Evolutionary conservation across 2,113 vertebrate genomes (phyloP), one percentile per base, ranked within the genome.

Genomic region (Xenopus tropicalis): DNA sequence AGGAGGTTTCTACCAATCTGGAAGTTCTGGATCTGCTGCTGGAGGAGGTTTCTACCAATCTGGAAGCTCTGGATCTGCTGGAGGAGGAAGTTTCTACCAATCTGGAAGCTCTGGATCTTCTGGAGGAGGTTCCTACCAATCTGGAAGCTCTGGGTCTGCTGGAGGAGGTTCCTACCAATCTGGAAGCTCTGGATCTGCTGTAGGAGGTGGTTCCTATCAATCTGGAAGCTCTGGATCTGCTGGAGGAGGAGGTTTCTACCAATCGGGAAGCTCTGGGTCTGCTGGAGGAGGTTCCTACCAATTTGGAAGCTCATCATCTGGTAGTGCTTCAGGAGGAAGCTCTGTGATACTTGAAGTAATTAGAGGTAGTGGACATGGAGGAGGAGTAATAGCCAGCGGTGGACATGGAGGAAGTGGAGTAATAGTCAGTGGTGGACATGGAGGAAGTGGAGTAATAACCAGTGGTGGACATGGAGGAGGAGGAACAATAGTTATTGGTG

Each of bases 241-340:
- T 43, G 54, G 54, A 44, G 46, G 43, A 22, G 46, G 61, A 37
- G 52, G 59, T 14, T 59, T 59, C 19, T 3, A 11, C 1, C 69
- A 61, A 1, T 21, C 44, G 23, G 10, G 43, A 44, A 44, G 59
- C 13, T 72, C 43, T 13, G 51, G 19, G 66, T 19, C 56, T 46
- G 68, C 54, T 20, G 57, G 57, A 70, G 19, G 54, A 59, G 56
- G 24, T 19, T 72, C 43, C 43, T 51, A 22, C 66, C 11, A 29
- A 23, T 54, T 54, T 20, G 57, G 54, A 59, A 44, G 24, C 12
- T 72, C 43, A n/a, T 52, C 52, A 4, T 14, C 54, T 11, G n/a
- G 19, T 37, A 64, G 51, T 24, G 51, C 51, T 20, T 29, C 51
- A 58, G 16, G 52, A 57, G 56, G 52, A 46, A 21, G 22, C 3